Conservation (phyloP, 2,888 invertebrate genomes). For the Mylabris sibirica region DNA sequence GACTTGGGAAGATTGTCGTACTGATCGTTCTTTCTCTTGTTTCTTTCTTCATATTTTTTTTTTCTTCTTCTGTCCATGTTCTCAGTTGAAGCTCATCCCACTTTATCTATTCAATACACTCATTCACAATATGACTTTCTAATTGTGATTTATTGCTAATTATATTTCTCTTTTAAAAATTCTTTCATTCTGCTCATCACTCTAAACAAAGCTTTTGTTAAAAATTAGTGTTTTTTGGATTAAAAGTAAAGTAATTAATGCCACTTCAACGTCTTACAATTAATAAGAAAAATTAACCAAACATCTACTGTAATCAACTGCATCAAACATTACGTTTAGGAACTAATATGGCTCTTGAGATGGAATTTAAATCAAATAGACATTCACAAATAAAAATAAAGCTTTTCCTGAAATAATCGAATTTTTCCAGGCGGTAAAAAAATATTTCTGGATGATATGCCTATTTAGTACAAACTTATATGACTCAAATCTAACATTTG, state of each 20-base stretch:
- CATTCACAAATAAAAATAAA: not conserved
- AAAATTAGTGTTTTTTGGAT: not conserved
- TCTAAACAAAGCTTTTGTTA: not conserved
- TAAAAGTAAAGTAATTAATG: not conserved
- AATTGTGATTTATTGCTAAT: slow-evolving; percentile 13
- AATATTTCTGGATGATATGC: no score
- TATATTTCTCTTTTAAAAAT: not conserved
- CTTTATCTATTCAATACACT: slow-evolving; percentile 13
- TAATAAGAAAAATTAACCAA: not conserved
- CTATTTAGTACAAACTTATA: no score
- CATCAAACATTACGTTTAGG: not conserved
- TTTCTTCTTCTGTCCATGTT: no score
- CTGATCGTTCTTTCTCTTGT: slow-evolving; percentile 6
- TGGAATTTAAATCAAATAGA: slow-evolving; percentile 11
- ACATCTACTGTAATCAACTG: not conserved
- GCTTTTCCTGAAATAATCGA: no score
- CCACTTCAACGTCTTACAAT: not conserved
- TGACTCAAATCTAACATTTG: no score
- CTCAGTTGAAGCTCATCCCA: not conserved
- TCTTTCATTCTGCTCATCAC: not conserved
- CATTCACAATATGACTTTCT: slow-evolving; percentile 15
- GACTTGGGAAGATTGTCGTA: slow-evolving; percentile 13
- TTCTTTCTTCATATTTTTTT: not conserved
- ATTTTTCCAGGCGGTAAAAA: no score
- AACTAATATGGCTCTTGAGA: not conserved